Percentiles rank a stretch among this genome's conserved stretches.
Evolutionary conservation across 2,797 vertebrate genomes (phyloP).

Genomic region (Otolemur crassicaudatus): DNA sequence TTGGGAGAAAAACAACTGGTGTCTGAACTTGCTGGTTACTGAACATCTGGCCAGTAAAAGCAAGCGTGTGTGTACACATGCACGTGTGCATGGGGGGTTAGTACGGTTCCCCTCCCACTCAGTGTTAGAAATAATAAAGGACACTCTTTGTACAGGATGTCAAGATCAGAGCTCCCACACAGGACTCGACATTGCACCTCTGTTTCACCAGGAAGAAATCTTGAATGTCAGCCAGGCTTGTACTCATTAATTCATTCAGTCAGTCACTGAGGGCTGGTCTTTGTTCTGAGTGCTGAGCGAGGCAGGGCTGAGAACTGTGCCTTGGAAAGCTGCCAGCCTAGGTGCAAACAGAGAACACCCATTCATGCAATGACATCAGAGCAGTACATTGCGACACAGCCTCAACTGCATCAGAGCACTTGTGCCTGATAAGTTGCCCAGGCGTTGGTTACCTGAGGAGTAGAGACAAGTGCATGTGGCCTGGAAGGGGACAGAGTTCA

Average conservation of each 20-base stretch:
- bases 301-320: background rate
- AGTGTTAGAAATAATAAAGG: constrained; percentile 44
- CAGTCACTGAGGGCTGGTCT: constrained; percentile 45
- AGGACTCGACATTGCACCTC: background rate
- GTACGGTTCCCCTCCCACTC: background rate
- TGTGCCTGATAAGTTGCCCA: background rate
- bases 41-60: constrained; percentile 41
- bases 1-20: background rate
- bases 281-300: constrained; percentile 10
- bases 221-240: constrained; percentile 58
- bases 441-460: background rate
- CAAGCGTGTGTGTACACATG: background rate
- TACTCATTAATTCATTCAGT: constrained; percentile 48
- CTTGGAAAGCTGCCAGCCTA: constrained; percentile 26
- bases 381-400: background rate
- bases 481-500: background rate
- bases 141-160: background rate
- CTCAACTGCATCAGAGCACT: background rate
- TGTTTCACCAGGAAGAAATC: constrained; percentile 44
- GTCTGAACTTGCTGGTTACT: constrained; percentile 49
- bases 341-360: constrained; percentile 28
- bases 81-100: accelerated
- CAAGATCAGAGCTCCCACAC: background rate
- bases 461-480: background rate
- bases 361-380: background rate